Evolutionary conservation across 2,888 invertebrate genomes (phyloP).

Genomic region (Microplitis deprimator): DNA sequence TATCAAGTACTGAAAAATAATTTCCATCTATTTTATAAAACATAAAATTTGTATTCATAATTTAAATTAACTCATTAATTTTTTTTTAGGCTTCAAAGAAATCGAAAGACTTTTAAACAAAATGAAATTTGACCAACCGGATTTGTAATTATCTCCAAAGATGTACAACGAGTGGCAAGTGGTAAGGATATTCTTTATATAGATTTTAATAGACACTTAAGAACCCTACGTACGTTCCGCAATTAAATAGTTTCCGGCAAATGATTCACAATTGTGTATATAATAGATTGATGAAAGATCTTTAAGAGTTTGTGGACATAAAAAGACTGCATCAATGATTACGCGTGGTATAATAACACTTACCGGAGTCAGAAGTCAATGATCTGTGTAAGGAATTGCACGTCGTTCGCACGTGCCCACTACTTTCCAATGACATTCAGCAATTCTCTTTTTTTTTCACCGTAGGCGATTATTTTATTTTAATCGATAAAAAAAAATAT

Average conservation of each 20-base stretch:
- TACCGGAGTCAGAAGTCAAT: constrained; percentile 55
- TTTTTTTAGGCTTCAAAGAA: not conserved
- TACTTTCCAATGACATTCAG: constrained; percentile 56
- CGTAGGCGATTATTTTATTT: constrained; percentile 25
- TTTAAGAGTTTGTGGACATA: constrained; percentile 22
- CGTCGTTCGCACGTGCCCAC: constrained; percentile 51
- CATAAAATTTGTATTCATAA: not conserved
- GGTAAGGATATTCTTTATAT: constrained; percentile 54
- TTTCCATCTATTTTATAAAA: not conserved
- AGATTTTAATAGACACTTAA: not conserved
- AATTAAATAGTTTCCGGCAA: constrained; percentile 33
- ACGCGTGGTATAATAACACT: constrained; percentile 25
- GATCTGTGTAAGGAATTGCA: constrained; percentile 60
- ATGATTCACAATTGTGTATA: constrained; percentile 30
- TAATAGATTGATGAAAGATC: not conserved
- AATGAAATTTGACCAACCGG: constrained; percentile 39
- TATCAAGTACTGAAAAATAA: too few species aligned
- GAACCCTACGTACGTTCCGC: not conserved
- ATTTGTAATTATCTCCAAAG: constrained; percentile 45
- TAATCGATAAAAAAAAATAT: not conserved
- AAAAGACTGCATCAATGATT: constrained; percentile 41
- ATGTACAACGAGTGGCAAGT: constrained; percentile 68
- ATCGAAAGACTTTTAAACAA: constrained; percentile 5
- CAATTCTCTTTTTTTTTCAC: constrained; percentile 31
- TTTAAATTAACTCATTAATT: not conserved